A percentile compares a stretch with the other conserved stretches of the same genome.
phyloP scores from a whole-genome alignment of 2,113 vertebrate species.

The Thunnus thynnus region DNA sequence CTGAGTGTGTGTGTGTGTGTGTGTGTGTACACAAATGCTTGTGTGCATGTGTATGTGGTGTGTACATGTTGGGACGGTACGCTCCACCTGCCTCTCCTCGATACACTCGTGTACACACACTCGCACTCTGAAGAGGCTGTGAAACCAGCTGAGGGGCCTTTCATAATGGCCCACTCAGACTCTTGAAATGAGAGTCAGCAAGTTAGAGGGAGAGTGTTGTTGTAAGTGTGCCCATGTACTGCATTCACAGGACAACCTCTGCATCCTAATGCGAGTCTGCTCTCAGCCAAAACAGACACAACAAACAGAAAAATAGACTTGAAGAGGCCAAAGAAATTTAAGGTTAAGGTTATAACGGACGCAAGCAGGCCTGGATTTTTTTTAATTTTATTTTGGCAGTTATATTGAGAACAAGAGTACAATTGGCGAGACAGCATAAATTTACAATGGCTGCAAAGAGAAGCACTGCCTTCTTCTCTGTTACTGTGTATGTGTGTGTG shows the following conservation, averaged over 20 bases:
- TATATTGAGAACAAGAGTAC: conserved; percentile 22
- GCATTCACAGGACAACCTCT: conserved; percentile 31
- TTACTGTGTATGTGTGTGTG: conserved; percentile 2
- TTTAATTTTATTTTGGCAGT: conserved; percentile 15
- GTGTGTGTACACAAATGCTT: conserved; percentile 1
- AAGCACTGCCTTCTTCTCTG: neutral
- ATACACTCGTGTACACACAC: conserved; percentile 33
- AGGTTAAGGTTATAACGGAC: neutral
- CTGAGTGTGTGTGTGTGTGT: conserved; percentile 24
- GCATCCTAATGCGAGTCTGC: conserved; percentile 49
- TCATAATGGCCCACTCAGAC: conserved; percentile 60
- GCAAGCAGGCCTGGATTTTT: neutral
- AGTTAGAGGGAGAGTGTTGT: conserved; percentile 40
- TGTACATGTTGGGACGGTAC: neutral
- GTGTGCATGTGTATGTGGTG: conserved; percentile 21
- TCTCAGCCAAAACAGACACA: conserved; percentile 22
- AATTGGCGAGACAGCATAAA: conserved; percentile 38
- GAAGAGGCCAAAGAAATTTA: conserved; percentile 4
- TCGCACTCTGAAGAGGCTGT: conserved; percentile 45
- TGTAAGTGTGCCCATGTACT: conserved; percentile 14
- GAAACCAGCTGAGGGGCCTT: conserved; percentile 32
- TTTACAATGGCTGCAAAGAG: conserved; percentile 13
- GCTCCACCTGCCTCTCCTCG: conserved; percentile 65
- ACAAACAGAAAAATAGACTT: conserved; percentile 12
- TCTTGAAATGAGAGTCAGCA: conserved; percentile 63